These are phyloP conservation scores for Aphaenogaster floridana DNA, from an alignment of 1,140 invertebrate genomes.

Conservation along the genomic window DNA sequence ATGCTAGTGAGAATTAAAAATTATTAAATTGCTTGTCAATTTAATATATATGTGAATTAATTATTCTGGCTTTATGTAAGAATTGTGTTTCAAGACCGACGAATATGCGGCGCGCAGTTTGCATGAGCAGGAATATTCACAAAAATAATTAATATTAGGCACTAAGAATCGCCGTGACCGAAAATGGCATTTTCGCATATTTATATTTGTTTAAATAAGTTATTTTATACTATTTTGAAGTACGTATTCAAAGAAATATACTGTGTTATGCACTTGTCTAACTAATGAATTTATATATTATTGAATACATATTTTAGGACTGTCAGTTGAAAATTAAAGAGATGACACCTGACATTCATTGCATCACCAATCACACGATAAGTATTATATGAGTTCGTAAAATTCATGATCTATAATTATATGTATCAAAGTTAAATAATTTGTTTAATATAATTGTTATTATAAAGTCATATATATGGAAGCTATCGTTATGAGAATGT, in stretches of 20 bases:
- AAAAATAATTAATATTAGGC: too few relatives aligned
- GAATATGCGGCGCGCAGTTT: too few relatives aligned
- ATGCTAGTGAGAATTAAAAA: too few relatives aligned
- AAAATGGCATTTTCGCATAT: too few relatives aligned
- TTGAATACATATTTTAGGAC: background rate
- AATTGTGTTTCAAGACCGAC: too few relatives aligned
- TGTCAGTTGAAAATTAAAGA: background rate
- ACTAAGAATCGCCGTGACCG: too few relatives aligned
- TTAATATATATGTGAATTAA: too few relatives aligned
- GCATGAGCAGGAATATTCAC: too few relatives aligned
- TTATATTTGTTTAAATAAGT: background rate
- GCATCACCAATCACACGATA: constrained; percentile 58
- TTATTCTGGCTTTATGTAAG: too few relatives aligned
- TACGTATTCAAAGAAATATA: background rate
- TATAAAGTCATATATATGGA: background rate
- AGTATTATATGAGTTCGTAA: constrained; percentile 51
- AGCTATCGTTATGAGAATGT: background rate
- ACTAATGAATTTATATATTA: background rate
- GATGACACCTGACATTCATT: background rate
- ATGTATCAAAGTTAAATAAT: too few relatives aligned
- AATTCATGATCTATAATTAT: constrained; percentile 60
- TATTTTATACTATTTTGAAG: background rate
- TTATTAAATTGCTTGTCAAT: too few relatives aligned
- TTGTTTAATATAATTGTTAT: background rate
- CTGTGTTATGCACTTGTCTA: background rate